Evolutionary conservation across 1,140 invertebrate genomes (phyloP), one percentile per base, ranked within the genome.

Genomic region (Chlorops oryzae): DNA sequence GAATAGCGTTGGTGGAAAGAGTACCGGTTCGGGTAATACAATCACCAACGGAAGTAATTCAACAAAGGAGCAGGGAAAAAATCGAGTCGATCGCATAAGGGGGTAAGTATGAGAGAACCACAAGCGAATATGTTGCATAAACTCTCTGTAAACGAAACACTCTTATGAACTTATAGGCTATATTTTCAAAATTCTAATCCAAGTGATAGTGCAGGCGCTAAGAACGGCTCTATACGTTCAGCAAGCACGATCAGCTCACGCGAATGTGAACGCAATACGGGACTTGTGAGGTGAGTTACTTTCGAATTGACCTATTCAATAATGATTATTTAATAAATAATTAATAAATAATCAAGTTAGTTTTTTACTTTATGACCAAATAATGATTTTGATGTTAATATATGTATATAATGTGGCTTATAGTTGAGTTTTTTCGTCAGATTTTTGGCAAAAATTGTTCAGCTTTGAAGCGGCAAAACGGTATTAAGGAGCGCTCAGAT

Each of bases 171-270:
- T 62, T 51, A 39, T 53, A 70, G 67, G 54, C 59, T 70, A 51
- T 67, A 70, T 56, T 70, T 69, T 52, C 67, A 70, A 67, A 67
- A 59, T 56, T 65, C 65, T 43, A 62, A 70, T 59, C 64, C 61
- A 39, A 62, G 61, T 50, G 67, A 70, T 24, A 56, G 55, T 50
- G 40, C 3, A 46, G 55, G 65, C 0, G 56, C 64, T 41, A 67
- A 70, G 28, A 72, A 70, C 35, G 70, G 70, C 12, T 72, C 70
- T 12, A 72, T 72, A 25, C 54, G 70, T 37, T 72, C 70, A 1
- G 70, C 66, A 27, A 72, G 70, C 50, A 72, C 70, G 5, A 65
- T 72, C 23, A 68, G 64, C 3, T 72, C 70, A 0, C 52, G 66
- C 7, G 70, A 72, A 35, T 72, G 66, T 45, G 70, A 72, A 17